phyloP scores from a whole-genome alignment of 2,113 vertebrate species.

The Leptocoma aspasia region DNA sequence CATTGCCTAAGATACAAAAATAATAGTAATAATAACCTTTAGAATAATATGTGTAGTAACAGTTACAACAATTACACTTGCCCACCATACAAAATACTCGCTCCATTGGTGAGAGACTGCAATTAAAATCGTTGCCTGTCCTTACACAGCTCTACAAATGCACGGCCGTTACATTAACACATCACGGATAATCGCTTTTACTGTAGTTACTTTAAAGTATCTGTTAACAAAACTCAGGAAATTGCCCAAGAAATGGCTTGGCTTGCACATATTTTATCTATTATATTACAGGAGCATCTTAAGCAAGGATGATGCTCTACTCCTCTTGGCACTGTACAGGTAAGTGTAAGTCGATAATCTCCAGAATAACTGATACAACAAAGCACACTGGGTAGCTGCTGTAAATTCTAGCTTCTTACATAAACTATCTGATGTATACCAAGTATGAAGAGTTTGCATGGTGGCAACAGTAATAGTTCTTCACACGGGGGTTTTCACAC shows the following conservation, averaged over 20 bases:
- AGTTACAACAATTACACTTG: neutral
- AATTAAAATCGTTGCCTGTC: neutral
- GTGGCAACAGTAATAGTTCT: conserved; percentile 9
- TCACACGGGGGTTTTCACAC: neutral
- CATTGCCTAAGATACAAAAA: conserved; percentile 20
- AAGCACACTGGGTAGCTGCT: neutral
- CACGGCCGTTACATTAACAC: neutral
- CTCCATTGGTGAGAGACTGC: neutral
- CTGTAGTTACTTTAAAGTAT: conserved; percentile 13
- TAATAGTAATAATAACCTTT: neutral
- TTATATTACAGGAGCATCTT: neutral
- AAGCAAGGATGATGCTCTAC: neutral
- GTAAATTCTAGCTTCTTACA: neutral
- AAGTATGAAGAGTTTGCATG: neutral
- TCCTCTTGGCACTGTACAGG: neutral
- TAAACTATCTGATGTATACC: neutral
- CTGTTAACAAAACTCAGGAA: neutral
- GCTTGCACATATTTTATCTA: neutral
- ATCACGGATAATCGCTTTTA: neutral
- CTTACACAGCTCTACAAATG: neutral
- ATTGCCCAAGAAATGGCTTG: neutral
- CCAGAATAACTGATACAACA: neutral
- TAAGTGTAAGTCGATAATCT: neutral
- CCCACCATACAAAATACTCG: conserved; percentile 3
- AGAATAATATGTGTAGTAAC: neutral